Percentiles rank a stretch among this genome's conserved stretches.
phyloP scores from a whole-genome alignment of 2,888 invertebrate species.

The Norana najaformis region DNA sequence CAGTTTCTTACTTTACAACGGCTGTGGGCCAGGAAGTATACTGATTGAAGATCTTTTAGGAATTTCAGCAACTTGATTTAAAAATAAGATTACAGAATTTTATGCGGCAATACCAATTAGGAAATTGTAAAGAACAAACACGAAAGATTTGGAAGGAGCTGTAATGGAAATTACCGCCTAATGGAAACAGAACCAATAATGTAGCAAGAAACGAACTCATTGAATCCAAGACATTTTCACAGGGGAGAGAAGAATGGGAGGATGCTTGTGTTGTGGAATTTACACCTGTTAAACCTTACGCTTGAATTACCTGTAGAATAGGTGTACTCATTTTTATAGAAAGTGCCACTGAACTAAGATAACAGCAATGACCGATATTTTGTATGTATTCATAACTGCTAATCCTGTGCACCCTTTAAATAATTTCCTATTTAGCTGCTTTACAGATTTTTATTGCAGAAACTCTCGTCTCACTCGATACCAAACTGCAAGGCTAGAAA shows the following conservation, averaged over 20 bases:
- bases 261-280: neutral
- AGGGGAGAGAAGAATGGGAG: neutral
- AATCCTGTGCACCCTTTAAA: neutral
- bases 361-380: neutral
- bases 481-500: neutral
- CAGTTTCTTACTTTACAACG: too few species aligned
- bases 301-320: neutral
- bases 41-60: neutral
- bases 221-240: neutral
- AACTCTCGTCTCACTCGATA: neutral
- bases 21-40: neutral
- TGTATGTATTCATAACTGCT: neutral
- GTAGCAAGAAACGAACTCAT: neutral
- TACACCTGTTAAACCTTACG: too few species aligned
- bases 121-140: neutral
- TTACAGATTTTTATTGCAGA: neutral
- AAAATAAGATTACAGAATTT: neutral
- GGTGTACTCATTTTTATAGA: neutral
- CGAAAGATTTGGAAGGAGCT: neutral
- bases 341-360: neutral
- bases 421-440: neutral
- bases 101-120: neutral
- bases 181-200: neutral
- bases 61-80: conserved; percentile 13
- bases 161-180: neutral